These are phyloP conservation scores for Sinocyclocheilus maitianheensis DNA, from an alignment of 2,113 vertebrate genomes.

Conservation along the genomic window DNA sequence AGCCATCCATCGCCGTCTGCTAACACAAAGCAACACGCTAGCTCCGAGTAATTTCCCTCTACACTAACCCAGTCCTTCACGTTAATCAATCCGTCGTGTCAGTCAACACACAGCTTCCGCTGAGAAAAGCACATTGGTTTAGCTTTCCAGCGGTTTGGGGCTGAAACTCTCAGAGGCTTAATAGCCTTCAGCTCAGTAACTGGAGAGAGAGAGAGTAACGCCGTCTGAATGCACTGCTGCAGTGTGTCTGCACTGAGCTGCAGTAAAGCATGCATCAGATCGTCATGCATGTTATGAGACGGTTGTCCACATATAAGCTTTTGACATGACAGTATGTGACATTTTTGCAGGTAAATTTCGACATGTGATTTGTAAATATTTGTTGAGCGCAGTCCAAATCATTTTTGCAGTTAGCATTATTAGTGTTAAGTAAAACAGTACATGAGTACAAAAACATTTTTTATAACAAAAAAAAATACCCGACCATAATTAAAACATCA, in stretches of 20 bases:
- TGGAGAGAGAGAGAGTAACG: not conserved
- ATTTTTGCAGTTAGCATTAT: too few relatives aligned
- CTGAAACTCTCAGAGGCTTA: constrained; percentile 26
- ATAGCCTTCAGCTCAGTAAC: constrained; percentile 52
- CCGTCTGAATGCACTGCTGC: constrained; percentile 1
- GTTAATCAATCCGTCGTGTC: constrained; percentile 31
- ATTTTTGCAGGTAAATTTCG: too few relatives aligned
- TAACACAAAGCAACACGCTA: not conserved
- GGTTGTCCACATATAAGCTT: too few relatives aligned
- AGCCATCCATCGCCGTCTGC: not conserved
- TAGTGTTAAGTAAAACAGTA: too few relatives aligned
- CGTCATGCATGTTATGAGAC: too few relatives aligned
- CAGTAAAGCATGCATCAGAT: not conserved
- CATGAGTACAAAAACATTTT: too few relatives aligned
- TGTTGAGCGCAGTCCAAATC: too few relatives aligned
- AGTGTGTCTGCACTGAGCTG: not conserved
- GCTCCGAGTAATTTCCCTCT: constrained; percentile 28
- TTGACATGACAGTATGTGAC: too few relatives aligned
- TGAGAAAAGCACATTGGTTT: constrained; percentile 35
- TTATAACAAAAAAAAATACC: not conserved
- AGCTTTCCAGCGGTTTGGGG: constrained; percentile 29
- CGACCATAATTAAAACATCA: constrained; percentile 12
- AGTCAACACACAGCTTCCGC: not conserved
- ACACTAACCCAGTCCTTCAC: not conserved
- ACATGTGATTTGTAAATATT: too few relatives aligned